Evolutionary conservation across 2,113 vertebrate species (phyloP), one percentile per base, ranked within the genome.

Genomic region (Melanocharis versteri): DNA sequence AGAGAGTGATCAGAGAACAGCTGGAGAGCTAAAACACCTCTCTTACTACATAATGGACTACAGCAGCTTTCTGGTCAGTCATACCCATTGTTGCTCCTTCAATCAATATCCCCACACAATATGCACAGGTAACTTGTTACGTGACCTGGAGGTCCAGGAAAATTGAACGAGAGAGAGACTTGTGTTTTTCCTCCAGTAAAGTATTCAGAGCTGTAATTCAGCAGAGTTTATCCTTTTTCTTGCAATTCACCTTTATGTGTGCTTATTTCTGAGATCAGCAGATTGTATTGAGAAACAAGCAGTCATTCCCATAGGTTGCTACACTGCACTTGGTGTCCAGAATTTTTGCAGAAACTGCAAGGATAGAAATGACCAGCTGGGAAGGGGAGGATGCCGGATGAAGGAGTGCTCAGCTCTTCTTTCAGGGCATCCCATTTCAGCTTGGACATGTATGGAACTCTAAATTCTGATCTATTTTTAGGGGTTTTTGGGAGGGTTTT

Each of bases 241-340:
- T 15, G 5, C 9, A 39, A 13, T 2, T 56, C 50, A 30, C 5
- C 2, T 21, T 48, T 27, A 33, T 0, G 1, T 45, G 26, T 58
- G 7, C 8, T 47, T 18, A 27, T 64, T 72, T 87, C 35, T 83
- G 69, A 56, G 19, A 72, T 53, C 5, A 68, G 22, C 13, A 56
- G 37, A 17, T 65, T 44, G 30, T 9, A 28, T 1, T 7, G 6
- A 71, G 39, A 65, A 83, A 73, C 5, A 68, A 60, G 6, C 5
- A 60, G 7, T 37, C 45, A 51, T 81, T 87, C 20, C 23, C 18
- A 56, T 3, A 60, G 9, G 13, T 28, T 84, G 15, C 26, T 69
- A 24, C 27, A 15, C 31, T 42, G 7, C 9, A 51, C 33, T 70
- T 81, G 10, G 2, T 40, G 30, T 56, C 21, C 73, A 33, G 6